Evolutionary conservation across 1,140 invertebrate genomes (phyloP).

Genomic region (Atta texana): DNA sequence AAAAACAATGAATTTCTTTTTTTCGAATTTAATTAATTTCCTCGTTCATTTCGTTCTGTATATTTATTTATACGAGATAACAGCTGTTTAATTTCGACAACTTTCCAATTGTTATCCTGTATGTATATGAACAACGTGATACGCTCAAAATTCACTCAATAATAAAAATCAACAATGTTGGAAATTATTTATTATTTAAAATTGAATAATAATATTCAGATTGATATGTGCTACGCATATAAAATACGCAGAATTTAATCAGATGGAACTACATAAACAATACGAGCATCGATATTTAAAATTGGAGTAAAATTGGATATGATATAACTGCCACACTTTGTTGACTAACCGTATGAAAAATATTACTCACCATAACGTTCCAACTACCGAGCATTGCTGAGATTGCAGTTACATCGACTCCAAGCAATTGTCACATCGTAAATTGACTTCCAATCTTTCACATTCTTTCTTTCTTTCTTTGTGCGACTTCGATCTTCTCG

Average conservation of each 20-base stretch:
- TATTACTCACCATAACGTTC: constrained; percentile 65
- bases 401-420: constrained; percentile 66
- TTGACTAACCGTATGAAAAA: constrained; percentile 26
- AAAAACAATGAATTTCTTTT: background rate
- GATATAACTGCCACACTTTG: background rate
- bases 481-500: background rate
- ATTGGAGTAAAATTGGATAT: background rate
- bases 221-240: background rate
- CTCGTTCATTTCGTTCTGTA: too few species aligned
- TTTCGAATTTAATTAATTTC: background rate
- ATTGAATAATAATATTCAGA: constrained; percentile 16
- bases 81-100: background rate
- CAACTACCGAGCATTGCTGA: constrained; percentile 70
- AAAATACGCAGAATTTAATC: constrained; percentile 23
- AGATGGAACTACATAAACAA: background rate
- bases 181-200: constrained; percentile 6
- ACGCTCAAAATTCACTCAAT: constrained; percentile 13
- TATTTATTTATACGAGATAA: background rate
- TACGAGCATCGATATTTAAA: background rate
- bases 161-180: constrained; percentile 23
- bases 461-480: background rate
- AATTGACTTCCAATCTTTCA: constrained; percentile 52
- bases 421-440: constrained; percentile 47
- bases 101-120: background rate
- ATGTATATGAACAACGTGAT: background rate